phyloP scores from a whole-genome alignment of 2,888 invertebrate genomes.

The Ochlodes sylvanus region DNA sequence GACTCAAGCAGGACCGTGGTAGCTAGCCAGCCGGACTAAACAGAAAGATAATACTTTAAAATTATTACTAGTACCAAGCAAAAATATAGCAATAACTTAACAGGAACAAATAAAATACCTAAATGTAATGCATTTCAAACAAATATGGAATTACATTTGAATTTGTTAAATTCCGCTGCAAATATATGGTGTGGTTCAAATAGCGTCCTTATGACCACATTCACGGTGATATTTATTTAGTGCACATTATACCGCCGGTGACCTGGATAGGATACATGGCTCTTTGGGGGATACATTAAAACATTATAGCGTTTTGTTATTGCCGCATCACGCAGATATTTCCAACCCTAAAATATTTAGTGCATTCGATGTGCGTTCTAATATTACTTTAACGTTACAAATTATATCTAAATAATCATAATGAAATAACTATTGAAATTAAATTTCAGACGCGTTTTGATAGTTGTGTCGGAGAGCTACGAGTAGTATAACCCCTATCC shows the following conservation, averaged over 20 bases:
- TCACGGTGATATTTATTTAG: slow-evolving; percentile 39
- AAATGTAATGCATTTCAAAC: background rate
- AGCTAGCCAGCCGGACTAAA: too few species aligned
- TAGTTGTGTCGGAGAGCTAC: too few species aligned
- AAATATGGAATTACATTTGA: slow-evolving; percentile 9
- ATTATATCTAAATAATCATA: too few species aligned
- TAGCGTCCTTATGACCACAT: slow-evolving; percentile 33
- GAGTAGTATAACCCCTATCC: too few species aligned
- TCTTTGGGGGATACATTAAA: slow-evolving; percentile 40
- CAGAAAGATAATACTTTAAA: too few species aligned
- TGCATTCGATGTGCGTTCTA: slow-evolving; percentile 23
- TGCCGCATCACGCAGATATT: slow-evolving; percentile 38
- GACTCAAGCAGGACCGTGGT: too few species aligned
- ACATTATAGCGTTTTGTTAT: slow-evolving; percentile 38
- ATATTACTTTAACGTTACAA: slow-evolving; percentile 10
- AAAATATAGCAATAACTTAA: too few species aligned
- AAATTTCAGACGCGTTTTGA: too few species aligned
- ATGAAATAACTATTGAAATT: too few species aligned
- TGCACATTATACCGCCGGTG: slow-evolving; percentile 38
- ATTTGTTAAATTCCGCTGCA: slow-evolving; percentile 27
- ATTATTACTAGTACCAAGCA: too few species aligned
- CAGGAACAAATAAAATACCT: too few species aligned
- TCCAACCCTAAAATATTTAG: slow-evolving; percentile 33
- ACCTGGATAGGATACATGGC: slow-evolving; percentile 39
- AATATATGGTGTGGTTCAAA: slow-evolving; percentile 23